A percentile compares a stretch with the other conserved stretches of the same genome.
Evolutionary conservation across 2,113 vertebrate genomes (phyloP).

Genomic region (Eptesicus fuscus): DNA sequence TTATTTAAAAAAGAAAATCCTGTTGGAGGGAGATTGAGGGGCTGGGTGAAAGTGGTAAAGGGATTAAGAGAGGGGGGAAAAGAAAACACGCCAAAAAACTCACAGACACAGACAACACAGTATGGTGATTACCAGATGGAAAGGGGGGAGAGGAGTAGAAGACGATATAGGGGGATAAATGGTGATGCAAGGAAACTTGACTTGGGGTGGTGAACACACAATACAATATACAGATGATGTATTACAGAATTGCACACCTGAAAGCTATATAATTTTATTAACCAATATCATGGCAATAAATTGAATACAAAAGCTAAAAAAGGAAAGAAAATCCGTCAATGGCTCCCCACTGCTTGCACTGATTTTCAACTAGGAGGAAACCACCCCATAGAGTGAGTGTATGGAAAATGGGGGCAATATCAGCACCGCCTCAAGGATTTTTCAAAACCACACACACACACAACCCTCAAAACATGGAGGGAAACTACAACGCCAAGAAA

Average conservation of each 20-base stretch:
- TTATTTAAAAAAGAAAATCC: background rate
- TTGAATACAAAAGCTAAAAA: background rate
- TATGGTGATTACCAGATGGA: background rate
- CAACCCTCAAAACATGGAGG: background rate
- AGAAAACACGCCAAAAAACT: background rate
- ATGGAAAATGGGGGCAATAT: background rate
- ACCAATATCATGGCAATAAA: background rate
- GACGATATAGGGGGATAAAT: background rate
- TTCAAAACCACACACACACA: background rate
- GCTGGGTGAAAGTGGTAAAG: background rate
- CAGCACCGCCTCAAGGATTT: background rate
- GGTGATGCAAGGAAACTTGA: background rate
- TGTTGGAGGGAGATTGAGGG: background rate
- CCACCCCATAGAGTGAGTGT: too few species aligned
- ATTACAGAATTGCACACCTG: background rate
- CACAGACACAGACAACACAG: background rate
- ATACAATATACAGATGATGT: background rate
- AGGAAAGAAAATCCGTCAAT: background rate
- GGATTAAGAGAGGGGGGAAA: background rate
- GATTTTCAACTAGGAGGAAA: background rate
- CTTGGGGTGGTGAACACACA: background rate
- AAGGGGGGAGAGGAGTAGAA: too few species aligned
- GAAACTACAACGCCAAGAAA: background rate
- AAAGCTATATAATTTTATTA: too few species aligned
- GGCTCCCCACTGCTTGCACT: background rate